Base-by-base conservation (phyloP, 2,113 vertebrate species). In the Lampris megalopsis region DNA sequence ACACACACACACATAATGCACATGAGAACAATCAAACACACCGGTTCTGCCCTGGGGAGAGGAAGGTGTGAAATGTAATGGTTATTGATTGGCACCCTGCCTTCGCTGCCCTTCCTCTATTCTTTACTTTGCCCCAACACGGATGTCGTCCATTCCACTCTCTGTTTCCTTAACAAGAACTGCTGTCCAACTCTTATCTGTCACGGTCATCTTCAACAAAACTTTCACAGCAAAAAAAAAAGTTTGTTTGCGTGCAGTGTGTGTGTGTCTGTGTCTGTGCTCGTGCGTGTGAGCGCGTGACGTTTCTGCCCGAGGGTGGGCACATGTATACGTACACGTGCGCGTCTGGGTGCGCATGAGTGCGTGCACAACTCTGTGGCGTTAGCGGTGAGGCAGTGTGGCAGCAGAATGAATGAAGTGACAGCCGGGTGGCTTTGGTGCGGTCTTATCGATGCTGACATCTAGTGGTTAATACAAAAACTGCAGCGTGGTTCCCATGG, bases 381-480 rank as follows among this genome's bases (percentile, higher is more conserved):
- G 35, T 64, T 13, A 58, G 13, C 24, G 10, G 10, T 10, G 49
- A 50, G 10, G 13, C 10, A 13, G n/a, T 49, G 42, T 49, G 63
- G 9, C 9, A 10, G 24, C 0, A 6, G 40, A 11, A 9, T 1
- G 5, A 54, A 43, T 49, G 52, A 45, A 9, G 45, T 0, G 13
- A 13, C n/a, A 49, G 47, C 42, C 1, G 11, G 42, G 45, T 8
- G 48, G 0, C 24, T 24, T 24, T 24, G 24, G 24, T 24, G 24
- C 24, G 24, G 24, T 56, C 8, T 73, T 42, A 6, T 65, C 63
- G 73, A 63, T 88, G 82, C 77, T 69, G 1, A 73, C 88, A 83
- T 81, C 88, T 89, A 84, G 76, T 87, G 85, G 87, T 36, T 5
- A 61, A 59, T 4, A 56, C 38, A 52, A 8, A 37, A 67, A 71